Conservation (phyloP, 2,113 vertebrate species). For the Pomatorhinus ruficollis region DNA sequence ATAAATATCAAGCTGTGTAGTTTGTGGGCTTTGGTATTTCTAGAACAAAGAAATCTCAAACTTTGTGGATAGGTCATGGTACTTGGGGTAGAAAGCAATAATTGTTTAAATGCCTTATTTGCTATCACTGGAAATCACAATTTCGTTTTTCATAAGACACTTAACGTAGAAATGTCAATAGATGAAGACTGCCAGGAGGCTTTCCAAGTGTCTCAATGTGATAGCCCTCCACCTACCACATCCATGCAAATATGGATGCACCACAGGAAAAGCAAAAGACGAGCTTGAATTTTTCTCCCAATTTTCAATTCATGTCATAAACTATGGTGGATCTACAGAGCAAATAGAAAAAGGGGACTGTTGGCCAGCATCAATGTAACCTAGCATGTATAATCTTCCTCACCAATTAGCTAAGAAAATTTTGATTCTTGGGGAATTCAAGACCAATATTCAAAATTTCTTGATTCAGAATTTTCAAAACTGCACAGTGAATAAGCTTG, state of each 20-base stretch:
- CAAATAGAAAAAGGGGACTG: background rate
- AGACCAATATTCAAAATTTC: background rate
- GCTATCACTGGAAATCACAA: background rate
- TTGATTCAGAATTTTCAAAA: background rate
- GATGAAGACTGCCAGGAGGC: background rate
- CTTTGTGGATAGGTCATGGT: background rate
- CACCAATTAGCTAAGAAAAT: background rate
- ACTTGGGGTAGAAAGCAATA: background rate
- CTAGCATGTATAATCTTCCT: background rate
- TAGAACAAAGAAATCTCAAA: background rate
- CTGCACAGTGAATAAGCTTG: background rate
- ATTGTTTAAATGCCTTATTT: background rate
- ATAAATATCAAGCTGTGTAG: background rate
- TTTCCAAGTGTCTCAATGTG: background rate
- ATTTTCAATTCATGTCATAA: background rate
- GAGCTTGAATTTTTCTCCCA: background rate
- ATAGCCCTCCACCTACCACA: background rate
- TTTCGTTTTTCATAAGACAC: background rate
- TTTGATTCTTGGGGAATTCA: background rate
- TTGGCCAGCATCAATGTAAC: background rate
- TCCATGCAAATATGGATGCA: background rate
- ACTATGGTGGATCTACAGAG: background rate
- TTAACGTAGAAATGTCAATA: background rate
- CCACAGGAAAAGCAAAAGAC: background rate
- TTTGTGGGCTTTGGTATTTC: background rate